These are phyloP conservation scores for Cryptocephalus moraei DNA, from an alignment of 2,888 invertebrate genomes.

Conservation along the genomic window DNA sequence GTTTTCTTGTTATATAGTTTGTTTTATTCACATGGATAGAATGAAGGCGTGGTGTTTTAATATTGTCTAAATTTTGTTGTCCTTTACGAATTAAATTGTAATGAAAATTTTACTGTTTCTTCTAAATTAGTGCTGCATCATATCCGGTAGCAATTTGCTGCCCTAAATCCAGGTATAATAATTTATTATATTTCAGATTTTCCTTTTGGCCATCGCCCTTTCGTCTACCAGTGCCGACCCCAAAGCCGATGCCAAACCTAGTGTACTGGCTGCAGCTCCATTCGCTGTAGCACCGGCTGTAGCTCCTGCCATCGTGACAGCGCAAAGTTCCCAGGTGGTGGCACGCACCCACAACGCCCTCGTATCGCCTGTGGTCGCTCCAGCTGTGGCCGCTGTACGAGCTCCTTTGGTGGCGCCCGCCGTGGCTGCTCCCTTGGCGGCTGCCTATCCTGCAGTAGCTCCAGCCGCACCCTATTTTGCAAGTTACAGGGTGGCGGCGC, in stretches of 20 bases:
- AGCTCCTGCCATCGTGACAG: slow-evolving; percentile 43
- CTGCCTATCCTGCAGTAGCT: neutral
- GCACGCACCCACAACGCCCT: slow-evolving; percentile 52
- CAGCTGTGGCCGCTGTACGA: slow-evolving; percentile 24
- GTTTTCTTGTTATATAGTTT: no score
- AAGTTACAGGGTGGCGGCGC: slow-evolving; percentile 4
- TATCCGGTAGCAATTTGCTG: no score
- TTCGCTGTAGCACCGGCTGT: slow-evolving; percentile 21
- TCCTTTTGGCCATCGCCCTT: neutral
- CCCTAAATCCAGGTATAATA: no score
- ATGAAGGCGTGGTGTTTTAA: no score
- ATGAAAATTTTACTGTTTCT: no score
- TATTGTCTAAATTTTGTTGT: no score
- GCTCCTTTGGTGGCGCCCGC: slow-evolving; percentile 37
- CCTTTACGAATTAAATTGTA: no score
- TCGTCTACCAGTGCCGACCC: slow-evolving; percentile 1
- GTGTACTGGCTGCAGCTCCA: slow-evolving; percentile 33
- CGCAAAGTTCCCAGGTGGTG: slow-evolving; percentile 54
- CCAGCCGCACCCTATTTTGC: neutral
- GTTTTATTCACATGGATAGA: no score
- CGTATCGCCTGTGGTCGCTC: slow-evolving; percentile 29
- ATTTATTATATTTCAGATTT: no score
- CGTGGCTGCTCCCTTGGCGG: slow-evolving; percentile 23
- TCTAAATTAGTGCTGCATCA: no score
- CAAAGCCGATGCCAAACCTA: slow-evolving; percentile 23